phyloP scores from a whole-genome alignment of 2,888 invertebrate species.

The Bembecia ichneumoniformis region DNA sequence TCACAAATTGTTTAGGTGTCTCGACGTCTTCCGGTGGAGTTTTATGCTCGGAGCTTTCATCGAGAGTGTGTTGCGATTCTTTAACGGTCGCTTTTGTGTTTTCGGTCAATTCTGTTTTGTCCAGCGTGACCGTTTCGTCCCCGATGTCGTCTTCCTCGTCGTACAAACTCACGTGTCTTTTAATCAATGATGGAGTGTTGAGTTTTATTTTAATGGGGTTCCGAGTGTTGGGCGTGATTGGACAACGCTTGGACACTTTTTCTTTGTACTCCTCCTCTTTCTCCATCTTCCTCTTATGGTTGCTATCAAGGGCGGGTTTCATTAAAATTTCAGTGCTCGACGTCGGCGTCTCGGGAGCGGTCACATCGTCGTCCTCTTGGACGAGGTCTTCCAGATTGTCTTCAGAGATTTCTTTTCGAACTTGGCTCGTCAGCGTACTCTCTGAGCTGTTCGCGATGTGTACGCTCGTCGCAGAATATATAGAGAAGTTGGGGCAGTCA shows the following conservation, averaged over 20 bases:
- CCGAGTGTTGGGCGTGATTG: constrained; percentile 47
- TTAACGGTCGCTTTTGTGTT: constrained; percentile 1
- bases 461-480: constrained; percentile 86
- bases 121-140: constrained; percentile 35
- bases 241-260: constrained; percentile 49
- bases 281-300: constrained; percentile 20
- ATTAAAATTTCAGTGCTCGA: constrained; percentile 4
- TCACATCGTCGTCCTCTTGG: constrained; percentile 32
- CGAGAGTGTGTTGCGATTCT: background rate
- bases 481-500: constrained; percentile 88
- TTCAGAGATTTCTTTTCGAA: constrained; percentile 1
- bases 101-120: background rate
- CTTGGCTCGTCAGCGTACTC: constrained; percentile 8
- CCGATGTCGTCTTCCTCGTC: constrained; percentile 68
- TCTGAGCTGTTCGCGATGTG: constrained; percentile 68
- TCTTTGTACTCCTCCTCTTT: constrained; percentile 45
- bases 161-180: constrained; percentile 64
- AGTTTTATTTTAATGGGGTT: constrained; percentile 60
- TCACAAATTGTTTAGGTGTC: background rate
- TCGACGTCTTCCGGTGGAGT: background rate
- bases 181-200: constrained; percentile 61
- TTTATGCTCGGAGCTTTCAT: background rate
- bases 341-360: constrained; percentile 10
- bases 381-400: constrained; percentile 31
- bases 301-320: constrained; percentile 3